Percentiles rank a stretch among this genome's conserved stretches.
Evolutionary conservation across 2,888 invertebrate species (phyloP).

Genomic region (Notocelia uddmanniana): DNA sequence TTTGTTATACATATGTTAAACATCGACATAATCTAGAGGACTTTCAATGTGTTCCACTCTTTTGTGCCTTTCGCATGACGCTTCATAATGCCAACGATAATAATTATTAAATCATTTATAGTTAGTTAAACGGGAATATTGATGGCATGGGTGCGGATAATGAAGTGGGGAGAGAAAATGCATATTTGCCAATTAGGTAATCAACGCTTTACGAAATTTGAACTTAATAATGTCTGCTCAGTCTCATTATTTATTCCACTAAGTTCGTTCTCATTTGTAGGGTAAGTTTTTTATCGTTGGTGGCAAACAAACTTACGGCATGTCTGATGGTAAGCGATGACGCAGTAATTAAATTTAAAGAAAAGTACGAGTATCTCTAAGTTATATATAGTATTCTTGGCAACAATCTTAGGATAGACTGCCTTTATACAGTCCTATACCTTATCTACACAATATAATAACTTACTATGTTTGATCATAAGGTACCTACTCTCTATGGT

Average conservation of each 20-base stretch:
- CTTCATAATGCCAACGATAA: not conserved
- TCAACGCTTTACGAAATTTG: not conserved
- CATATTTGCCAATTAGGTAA: no score
- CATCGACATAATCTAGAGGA: constrained; percentile 35
- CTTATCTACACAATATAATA: no score
- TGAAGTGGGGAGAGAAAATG: not conserved
- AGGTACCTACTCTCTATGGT: not conserved
- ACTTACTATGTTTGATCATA: no score
- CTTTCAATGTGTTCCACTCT: constrained; percentile 21
- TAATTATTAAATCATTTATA: not conserved
- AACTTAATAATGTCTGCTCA: not conserved
- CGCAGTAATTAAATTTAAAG: no score
- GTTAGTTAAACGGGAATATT: not conserved
- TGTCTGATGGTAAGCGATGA: no score
- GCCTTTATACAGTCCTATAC: no score
- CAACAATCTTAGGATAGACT: no score
- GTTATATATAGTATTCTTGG: no score
- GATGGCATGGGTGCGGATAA: not conserved
- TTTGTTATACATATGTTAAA: constrained; percentile 31
- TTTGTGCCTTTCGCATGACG: constrained; percentile 14
- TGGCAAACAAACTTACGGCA: no score
- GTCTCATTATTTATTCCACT: not conserved
- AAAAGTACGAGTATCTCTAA: no score
- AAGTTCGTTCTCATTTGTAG: not conserved
- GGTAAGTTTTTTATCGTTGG: no score